A percentile compares a stretch with the other conserved stretches of the same genome.
Conservation (phyloP, 2,113 vertebrate species). For the Poeciliopsis prolifica region DNA sequence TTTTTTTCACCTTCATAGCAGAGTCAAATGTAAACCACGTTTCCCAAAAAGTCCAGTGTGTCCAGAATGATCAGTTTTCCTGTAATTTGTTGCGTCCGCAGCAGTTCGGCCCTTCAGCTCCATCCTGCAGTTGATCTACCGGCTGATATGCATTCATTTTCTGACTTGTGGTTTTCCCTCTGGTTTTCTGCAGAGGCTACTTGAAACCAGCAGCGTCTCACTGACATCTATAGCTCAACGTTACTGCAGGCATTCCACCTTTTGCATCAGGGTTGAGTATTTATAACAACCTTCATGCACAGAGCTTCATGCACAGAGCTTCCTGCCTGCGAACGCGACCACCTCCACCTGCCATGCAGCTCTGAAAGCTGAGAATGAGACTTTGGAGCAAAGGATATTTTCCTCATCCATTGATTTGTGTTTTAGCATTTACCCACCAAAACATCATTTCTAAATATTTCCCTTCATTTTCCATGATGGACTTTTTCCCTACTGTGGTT, state of each 20-base stretch:
- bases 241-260: background rate
- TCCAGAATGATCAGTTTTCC: background rate
- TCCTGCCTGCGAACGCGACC: background rate
- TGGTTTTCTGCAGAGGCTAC: conserved; percentile 16
- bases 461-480: no score
- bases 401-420: no score
- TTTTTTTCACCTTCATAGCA: background rate
- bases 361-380: background rate
- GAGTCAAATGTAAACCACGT: background rate
- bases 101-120: background rate
- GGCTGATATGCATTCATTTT: conserved; percentile 1
- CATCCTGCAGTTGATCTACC: conserved; percentile 8
- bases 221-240: background rate
- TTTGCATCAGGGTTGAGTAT: background rate
- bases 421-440: background rate
- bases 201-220: background rate
- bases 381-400: background rate
- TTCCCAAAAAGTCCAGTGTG: background rate
- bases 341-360: background rate
- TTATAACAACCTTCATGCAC: background rate
- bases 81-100: background rate
- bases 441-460: no score
- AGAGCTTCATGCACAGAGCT: background rate
- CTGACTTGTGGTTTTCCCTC: conserved; percentile 34
- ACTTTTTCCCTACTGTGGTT: no score